A percentile compares a stretch with the other conserved stretches of the same genome.
phyloP scores from a whole-genome alignment of 2,797 vertebrate genomes.

The Pipistrellus kuhlii region DNA sequence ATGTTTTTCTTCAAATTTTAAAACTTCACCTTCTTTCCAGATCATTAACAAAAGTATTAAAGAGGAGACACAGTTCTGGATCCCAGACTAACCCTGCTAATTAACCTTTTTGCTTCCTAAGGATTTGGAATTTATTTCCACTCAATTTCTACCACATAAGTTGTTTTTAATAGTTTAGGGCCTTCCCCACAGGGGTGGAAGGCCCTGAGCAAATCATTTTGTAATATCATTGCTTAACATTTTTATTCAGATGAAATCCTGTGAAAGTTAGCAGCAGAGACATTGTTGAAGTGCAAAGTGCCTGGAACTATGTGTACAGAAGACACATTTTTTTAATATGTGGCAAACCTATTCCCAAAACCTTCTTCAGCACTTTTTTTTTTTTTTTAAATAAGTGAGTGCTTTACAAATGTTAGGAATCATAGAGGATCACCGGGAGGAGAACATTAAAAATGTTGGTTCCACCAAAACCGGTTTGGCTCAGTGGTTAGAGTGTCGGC shows the following conservation, averaged over 20 bases:
- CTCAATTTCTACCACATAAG: constrained; percentile 74
- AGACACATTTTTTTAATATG: constrained; percentile 16
- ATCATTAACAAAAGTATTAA: constrained; percentile 65
- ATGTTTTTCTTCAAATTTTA: constrained; percentile 63
- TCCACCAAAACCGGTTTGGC: no score
- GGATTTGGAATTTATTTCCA: constrained; percentile 74
- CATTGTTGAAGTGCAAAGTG: constrained; percentile 30
- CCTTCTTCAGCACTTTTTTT: neutral
- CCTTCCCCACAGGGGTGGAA: neutral
- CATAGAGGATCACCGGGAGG: neutral
- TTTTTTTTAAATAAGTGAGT: neutral
- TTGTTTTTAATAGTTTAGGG: constrained; percentile 73
- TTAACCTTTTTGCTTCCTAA: constrained; percentile 75
- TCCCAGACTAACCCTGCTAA: constrained; percentile 66
- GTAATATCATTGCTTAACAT: constrained; percentile 51
- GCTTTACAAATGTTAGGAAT: constrained; percentile 22
- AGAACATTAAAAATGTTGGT: no score
- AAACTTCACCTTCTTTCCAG: constrained; percentile 66
- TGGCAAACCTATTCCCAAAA: neutral
- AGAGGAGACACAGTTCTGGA: constrained; percentile 60
- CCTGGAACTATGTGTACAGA: neutral
- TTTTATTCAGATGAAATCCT: constrained; percentile 63
- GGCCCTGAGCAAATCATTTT: constrained; percentile 59
- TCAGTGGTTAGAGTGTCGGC: no score
- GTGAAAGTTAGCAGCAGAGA: constrained; percentile 64